These are phyloP conservation scores for Helostoma temminkii DNA, from an alignment of 2,797 vertebrate genomes.

Conservation along the genomic window DNA sequence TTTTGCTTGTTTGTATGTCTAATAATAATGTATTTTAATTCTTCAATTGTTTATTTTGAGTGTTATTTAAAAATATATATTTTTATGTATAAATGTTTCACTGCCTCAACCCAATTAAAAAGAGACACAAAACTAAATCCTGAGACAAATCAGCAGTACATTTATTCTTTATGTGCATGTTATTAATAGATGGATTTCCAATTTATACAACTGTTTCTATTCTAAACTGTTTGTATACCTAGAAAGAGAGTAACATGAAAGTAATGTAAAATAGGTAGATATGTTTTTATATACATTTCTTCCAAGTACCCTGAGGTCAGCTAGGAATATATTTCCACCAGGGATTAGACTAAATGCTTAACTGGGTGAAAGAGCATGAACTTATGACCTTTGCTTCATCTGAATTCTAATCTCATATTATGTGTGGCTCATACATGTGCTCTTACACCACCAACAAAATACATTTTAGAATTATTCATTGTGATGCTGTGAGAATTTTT, in stretches of 20 bases:
- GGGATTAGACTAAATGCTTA: constrained; percentile 68
- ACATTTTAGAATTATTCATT: background rate
- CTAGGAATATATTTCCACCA: constrained; percentile 36
- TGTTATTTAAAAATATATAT: background rate
- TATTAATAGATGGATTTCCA: too few species aligned
- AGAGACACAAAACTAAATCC: background rate
- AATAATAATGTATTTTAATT: constrained; percentile 1
- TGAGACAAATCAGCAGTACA: background rate
- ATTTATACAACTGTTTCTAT: background rate
- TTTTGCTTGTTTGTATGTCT: too few species aligned
- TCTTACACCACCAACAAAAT: background rate
- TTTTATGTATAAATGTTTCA: background rate
- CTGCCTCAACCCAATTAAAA: background rate
- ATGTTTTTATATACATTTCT: background rate
- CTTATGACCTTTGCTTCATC: constrained; percentile 46
- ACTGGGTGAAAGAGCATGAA: constrained; percentile 63
- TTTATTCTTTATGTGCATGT: background rate
- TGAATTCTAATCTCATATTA: constrained; percentile 51
- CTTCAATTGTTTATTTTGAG: background rate
- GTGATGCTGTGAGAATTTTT: background rate
- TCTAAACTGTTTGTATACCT: background rate
- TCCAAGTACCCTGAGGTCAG: background rate
- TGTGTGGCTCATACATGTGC: background rate
- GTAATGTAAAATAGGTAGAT: background rate
- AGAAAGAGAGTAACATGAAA: background rate